Conservation (phyloP, 1,140 invertebrate species). For the Tetramorium alpestre region DNA sequence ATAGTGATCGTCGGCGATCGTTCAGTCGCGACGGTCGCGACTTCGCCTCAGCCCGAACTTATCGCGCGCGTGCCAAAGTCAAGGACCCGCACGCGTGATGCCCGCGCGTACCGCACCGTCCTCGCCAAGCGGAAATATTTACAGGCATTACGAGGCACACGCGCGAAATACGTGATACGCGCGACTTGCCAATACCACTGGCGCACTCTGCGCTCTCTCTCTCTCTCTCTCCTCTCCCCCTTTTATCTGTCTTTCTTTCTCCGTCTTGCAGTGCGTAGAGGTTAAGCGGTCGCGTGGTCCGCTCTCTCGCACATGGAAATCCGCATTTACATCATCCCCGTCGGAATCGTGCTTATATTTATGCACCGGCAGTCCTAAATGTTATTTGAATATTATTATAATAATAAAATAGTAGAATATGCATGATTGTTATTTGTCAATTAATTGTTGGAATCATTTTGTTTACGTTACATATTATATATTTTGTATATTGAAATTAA, state of each 20-base stretch:
- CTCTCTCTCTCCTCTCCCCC: not conserved
- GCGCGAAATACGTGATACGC: conserved; percentile 17
- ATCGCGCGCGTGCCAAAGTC: conserved; percentile 6
- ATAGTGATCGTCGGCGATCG: not conserved
- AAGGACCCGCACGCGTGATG: not conserved
- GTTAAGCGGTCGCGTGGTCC: conserved; percentile 30
- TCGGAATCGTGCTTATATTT: not conserved
- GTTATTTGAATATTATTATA: too few relatives aligned
- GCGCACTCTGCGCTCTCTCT: conserved; percentile 60
- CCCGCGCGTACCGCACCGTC: not conserved
- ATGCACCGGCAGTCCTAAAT: too few relatives aligned
- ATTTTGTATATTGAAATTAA: too few relatives aligned
- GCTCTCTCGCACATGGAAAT: conserved; percentile 9
- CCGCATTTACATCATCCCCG: not conserved
- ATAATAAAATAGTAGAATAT: too few relatives aligned
- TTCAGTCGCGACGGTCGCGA: too few relatives aligned
- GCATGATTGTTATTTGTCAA: too few relatives aligned
- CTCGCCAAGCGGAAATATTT: conserved; percentile 56
- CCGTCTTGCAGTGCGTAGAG: not conserved
- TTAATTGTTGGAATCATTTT: too few relatives aligned
- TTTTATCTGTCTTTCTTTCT: not conserved
- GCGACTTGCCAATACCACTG: conserved; percentile 28
- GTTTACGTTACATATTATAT: too few relatives aligned
- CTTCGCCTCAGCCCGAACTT: not conserved
- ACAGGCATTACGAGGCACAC: conserved; percentile 56